These are phyloP conservation scores for Caenorhabditis parvicauda DNA, from an alignment of 2,888 invertebrate genomes.

Conservation along the genomic window DNA sequence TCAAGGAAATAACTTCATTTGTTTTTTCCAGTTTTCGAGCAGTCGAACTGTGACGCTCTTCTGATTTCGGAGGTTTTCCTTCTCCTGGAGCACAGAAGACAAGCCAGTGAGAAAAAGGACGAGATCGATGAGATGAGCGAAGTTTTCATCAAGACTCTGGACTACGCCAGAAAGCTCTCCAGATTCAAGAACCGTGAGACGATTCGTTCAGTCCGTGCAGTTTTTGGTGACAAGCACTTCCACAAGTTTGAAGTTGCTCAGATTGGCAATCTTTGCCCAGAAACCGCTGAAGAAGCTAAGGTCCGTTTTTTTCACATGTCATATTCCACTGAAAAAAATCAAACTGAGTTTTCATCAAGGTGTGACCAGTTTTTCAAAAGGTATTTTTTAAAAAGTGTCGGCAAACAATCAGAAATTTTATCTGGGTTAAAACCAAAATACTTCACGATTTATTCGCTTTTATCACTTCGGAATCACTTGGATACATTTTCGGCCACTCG, in stretches of 20 bases:
- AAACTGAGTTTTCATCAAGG: no score
- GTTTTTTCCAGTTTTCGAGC: slow-evolving; percentile 86
- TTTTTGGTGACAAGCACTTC: slow-evolving; percentile 71
- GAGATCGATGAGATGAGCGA: slow-evolving; percentile 96
- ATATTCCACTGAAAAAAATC: no score
- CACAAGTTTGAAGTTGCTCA: slow-evolving; percentile 98
- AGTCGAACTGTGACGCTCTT: slow-evolving; percentile 81
- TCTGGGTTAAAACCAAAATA: no score
- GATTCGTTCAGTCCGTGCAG: slow-evolving; percentile 86
- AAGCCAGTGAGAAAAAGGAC: slow-evolving; percentile 95
- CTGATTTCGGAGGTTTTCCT: slow-evolving; percentile 77
- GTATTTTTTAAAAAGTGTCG: no score
- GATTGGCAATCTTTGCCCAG: slow-evolving; percentile 95
- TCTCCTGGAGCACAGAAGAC: slow-evolving; percentile 91
- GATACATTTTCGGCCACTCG: no score
- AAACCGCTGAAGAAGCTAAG: slow-evolving; percentile 96
- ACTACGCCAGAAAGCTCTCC: slow-evolving; percentile 90
- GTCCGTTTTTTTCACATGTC: slow-evolving; percentile 20
- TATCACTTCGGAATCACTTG: no score
- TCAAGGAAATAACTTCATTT: no score
- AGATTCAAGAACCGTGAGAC: slow-evolving; percentile 98
- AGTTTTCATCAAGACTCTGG: slow-evolving; percentile 95
- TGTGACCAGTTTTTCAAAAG: no score
- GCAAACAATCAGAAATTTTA: no score
- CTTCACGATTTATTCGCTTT: no score